Percentiles rank a stretch among this genome's conserved stretches.
Conservation (phyloP, 2,888 invertebrate genomes). For the Zaprionus lineosus region DNA sequence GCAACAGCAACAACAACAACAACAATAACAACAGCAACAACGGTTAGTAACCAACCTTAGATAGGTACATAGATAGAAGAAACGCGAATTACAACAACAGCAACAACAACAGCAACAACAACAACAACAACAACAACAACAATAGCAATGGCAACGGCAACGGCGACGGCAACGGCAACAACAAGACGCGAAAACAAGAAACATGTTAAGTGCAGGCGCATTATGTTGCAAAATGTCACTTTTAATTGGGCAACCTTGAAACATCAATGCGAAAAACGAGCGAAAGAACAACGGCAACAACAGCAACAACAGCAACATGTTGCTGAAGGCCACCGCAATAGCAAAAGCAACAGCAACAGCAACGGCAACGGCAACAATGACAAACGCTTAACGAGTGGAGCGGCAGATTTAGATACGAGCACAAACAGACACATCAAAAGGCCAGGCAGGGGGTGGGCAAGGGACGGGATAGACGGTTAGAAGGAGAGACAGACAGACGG, state of each 20-base stretch:
- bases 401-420: constrained; percentile 59
- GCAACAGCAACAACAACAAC: constrained; percentile 8
- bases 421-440: constrained; percentile 62
- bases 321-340: constrained; percentile 60
- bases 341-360: constrained; percentile 21
- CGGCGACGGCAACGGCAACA: too few relatives aligned
- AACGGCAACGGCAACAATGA: constrained; percentile 57
- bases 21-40: constrained; percentile 19
- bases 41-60: constrained; percentile 30
- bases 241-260: constrained; percentile 81
- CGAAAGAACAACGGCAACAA: constrained; percentile 52
- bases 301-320: constrained; percentile 51
- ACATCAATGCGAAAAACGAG: constrained; percentile 72
- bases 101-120: too few relatives aligned
- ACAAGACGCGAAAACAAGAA: constrained; percentile 62
- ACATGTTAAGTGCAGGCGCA: constrained; percentile 76
- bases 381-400: constrained; percentile 70
- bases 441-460: constrained; percentile 45
- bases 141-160: too few relatives aligned
- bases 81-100: constrained; percentile 43
- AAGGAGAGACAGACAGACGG: constrained; percentile 12
- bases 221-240: constrained; percentile 80
- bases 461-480: constrained; percentile 38
- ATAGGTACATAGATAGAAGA: constrained; percentile 22
- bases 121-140: too few relatives aligned